phyloP scores from a whole-genome alignment of 2,797 vertebrate species.

The Cryptoblepharus egeriae region DNA sequence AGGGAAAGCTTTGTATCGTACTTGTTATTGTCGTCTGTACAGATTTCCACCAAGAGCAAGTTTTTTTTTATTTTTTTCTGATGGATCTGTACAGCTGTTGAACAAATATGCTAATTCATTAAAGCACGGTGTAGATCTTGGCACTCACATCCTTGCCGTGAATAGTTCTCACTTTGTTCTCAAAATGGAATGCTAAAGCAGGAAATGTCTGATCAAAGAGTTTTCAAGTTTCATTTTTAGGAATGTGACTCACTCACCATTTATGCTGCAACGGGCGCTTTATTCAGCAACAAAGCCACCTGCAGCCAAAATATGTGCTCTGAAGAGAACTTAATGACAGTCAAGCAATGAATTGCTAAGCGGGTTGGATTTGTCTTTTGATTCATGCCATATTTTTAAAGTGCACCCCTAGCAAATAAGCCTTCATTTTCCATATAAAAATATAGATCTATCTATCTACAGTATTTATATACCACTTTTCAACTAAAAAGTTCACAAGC shows the following conservation, averaged over 20 bases:
- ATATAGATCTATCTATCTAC: too few relatives aligned
- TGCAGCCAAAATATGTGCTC: slow-evolving; percentile 48
- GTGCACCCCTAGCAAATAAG: slow-evolving; percentile 42
- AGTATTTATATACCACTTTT: too few relatives aligned
- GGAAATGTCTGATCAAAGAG: slow-evolving; percentile 75
- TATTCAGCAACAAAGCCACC: slow-evolving; percentile 64
- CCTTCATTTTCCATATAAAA: neutral
- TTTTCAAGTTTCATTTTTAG: slow-evolving; percentile 68
- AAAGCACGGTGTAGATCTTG: slow-evolving; percentile 70
- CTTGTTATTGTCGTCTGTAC: slow-evolving; percentile 62
- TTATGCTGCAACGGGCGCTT: slow-evolving; percentile 56
- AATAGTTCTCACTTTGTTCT: slow-evolving; percentile 69
- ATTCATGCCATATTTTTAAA: slow-evolving; percentile 49
- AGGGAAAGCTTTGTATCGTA: slow-evolving; percentile 27
- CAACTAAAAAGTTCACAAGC: too few relatives aligned
- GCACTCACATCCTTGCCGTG: slow-evolving; percentile 54
- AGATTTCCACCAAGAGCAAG: slow-evolving; percentile 49
- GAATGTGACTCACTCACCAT: slow-evolving; percentile 60
- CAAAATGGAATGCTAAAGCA: slow-evolving; percentile 64
- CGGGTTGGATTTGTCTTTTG: slow-evolving; percentile 46
- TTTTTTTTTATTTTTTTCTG: neutral
- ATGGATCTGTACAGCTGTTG: slow-evolving; percentile 69
- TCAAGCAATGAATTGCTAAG: slow-evolving; percentile 52
- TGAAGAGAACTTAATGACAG: slow-evolving; percentile 49
- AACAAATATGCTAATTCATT: slow-evolving; percentile 76